Conservation (phyloP, 2,113 vertebrate species). For the Furnarius figulus region DNA sequence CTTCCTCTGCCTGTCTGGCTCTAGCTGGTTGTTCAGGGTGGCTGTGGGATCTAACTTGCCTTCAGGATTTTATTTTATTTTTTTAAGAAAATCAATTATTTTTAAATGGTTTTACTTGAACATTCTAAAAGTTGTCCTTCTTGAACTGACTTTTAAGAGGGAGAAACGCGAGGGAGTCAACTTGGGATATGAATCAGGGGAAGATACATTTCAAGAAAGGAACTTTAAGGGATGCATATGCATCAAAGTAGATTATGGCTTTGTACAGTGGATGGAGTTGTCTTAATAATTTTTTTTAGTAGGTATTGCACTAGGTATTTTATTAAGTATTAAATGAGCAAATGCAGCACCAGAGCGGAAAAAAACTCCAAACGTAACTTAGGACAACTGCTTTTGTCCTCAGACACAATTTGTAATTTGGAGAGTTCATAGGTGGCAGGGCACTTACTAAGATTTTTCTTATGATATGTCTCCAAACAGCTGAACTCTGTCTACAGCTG, state of each 20-base stretch:
- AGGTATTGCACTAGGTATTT: not conserved
- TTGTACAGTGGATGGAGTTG: not conserved
- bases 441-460: not conserved
- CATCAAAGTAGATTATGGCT: not conserved
- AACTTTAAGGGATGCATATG: not conserved
- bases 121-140: not conserved
- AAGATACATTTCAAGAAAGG: not conserved
- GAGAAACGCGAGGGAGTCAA: not conserved
- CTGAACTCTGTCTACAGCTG: not conserved
- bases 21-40: not conserved
- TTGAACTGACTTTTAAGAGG: not conserved
- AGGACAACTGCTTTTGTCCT: not conserved
- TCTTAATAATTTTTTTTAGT: not conserved
- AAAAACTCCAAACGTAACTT: not conserved
- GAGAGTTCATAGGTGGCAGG: not conserved
- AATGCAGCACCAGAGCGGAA: not conserved
- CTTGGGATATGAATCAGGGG: not conserved
- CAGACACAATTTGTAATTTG: not conserved
- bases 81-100: not conserved
- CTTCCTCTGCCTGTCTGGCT: not conserved
- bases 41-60: not conserved
- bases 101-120: not conserved
- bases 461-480: not conserved
- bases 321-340: not conserved
- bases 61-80: not conserved